Evolutionary conservation across 2,888 invertebrate genomes (phyloP).

Genomic region (Boloria selene): DNA sequence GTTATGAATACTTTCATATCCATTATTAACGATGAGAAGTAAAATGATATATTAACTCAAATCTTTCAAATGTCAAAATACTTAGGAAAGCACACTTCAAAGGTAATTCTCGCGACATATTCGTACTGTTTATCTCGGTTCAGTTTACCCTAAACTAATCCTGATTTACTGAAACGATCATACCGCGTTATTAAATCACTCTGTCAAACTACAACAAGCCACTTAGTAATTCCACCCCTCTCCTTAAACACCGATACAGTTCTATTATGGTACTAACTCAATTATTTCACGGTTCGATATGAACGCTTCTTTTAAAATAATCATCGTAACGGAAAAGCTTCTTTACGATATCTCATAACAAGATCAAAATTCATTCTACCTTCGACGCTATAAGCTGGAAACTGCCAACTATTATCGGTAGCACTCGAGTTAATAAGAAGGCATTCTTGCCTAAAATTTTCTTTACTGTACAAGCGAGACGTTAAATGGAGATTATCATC

Average conservation of each 20-base stretch:
- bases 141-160: conserved; percentile 65
- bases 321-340: conserved; percentile 38
- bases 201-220: conserved; percentile 77
- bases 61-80: neutral
- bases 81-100: neutral
- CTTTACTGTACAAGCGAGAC: conserved; percentile 51
- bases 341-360: conserved; percentile 28
- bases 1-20: conserved; percentile 36
- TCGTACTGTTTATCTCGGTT: conserved; percentile 66
- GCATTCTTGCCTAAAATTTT: conserved; percentile 53
- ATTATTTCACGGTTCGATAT: conserved; percentile 51
- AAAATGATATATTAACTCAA: neutral
- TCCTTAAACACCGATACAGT: conserved; percentile 64
- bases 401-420: conserved; percentile 50
- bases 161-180: conserved; percentile 76
- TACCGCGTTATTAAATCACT: conserved; percentile 74
- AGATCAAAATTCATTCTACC: conserved; percentile 34
- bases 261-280: conserved; percentile 61
- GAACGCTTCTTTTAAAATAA: conserved; percentile 39
- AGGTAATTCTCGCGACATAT: conserved; percentile 52
- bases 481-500: conserved; percentile 55
- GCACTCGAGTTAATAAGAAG: conserved; percentile 54
- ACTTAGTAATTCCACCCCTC: conserved; percentile 69
- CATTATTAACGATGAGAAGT: too few relatives aligned
- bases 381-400: conserved; percentile 42